A percentile compares a stretch with the other conserved stretches of the same genome.
Conservation (phyloP, 1,140 invertebrate genomes). For the Augochlora pura region DNA sequence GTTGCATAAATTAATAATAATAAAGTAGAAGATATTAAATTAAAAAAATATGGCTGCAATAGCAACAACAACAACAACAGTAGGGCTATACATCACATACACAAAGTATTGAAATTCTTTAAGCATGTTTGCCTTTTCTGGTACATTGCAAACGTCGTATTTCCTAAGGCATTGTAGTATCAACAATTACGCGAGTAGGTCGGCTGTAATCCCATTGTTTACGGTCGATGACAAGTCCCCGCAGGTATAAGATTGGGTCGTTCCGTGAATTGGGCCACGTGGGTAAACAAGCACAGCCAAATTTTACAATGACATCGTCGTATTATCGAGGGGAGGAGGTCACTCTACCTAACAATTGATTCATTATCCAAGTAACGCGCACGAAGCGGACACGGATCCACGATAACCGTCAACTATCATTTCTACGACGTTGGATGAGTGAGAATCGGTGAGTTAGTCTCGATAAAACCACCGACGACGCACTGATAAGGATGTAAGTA, state of each 20-base stretch:
- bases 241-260: neutral
- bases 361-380: conserved; percentile 50
- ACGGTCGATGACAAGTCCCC: neutral
- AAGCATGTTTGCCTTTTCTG: conserved; percentile 7
- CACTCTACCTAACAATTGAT: conserved; percentile 46
- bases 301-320: neutral
- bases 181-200: neutral
- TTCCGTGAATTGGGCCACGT: neutral
- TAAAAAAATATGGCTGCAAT: neutral
- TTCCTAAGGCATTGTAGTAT: neutral
- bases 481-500: conserved; percentile 33
- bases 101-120: conserved; percentile 29
- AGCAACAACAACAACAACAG: neutral
- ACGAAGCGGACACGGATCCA: neutral
- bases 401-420: neutral
- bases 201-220: neutral
- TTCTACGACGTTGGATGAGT: neutral
- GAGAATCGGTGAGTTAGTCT: neutral
- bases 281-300: neutral
- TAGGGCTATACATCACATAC: conserved; percentile 12
- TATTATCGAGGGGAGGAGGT: neutral
- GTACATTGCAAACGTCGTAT: neutral
- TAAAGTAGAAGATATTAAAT: neutral
- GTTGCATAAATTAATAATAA: neutral
- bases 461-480: conserved; percentile 6